Conservation (phyloP, 2,888 invertebrate genomes). For the Drosophila multiciliata region DNA sequence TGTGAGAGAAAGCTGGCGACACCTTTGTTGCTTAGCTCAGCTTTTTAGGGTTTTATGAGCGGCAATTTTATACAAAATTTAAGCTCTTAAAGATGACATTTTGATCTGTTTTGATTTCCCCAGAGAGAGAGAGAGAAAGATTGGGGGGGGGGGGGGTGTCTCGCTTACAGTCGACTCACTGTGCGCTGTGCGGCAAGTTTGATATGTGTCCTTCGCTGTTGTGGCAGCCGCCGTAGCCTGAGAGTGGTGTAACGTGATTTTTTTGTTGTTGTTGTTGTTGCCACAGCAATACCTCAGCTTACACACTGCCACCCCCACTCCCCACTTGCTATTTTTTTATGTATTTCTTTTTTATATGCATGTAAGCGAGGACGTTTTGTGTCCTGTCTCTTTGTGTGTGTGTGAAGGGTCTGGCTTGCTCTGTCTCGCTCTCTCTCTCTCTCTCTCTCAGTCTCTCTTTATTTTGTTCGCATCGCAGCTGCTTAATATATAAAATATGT, state of each 20-base stretch:
- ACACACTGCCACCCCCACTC: no score
- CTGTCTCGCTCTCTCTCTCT: conserved; percentile 9
- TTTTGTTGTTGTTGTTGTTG: neutral
- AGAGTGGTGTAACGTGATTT: conserved; percentile 72
- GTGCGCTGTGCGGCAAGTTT: conserved; percentile 19
- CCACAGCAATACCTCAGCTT: conserved; percentile 1
- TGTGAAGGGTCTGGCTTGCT: neutral
- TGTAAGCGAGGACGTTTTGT: conserved; percentile 32
- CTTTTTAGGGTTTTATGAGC: conserved; percentile 73
- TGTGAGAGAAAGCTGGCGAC: conserved; percentile 16
- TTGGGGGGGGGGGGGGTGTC: conserved; percentile 16
- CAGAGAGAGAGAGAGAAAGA: conserved; percentile 47
- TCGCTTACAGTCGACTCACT: conserved; percentile 17
- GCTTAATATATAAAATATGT: conserved; percentile 81
- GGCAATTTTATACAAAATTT: conserved; percentile 83
- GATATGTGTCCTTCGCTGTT: conserved; percentile 42
- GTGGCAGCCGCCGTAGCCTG: conserved; percentile 41
- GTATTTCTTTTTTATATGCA: conserved; percentile 24
- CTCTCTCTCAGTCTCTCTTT: conserved; percentile 15
- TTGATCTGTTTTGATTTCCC: conserved; percentile 84
- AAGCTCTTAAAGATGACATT: conserved; percentile 84
- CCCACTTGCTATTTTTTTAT: conserved; percentile 9
- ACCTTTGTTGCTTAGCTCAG: conserved; percentile 54
- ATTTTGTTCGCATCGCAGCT: conserved; percentile 38
- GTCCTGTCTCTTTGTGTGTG: conserved; percentile 14